phyloP scores from a whole-genome alignment of 1,140 invertebrate species.

The Ceratina calcarata region DNA sequence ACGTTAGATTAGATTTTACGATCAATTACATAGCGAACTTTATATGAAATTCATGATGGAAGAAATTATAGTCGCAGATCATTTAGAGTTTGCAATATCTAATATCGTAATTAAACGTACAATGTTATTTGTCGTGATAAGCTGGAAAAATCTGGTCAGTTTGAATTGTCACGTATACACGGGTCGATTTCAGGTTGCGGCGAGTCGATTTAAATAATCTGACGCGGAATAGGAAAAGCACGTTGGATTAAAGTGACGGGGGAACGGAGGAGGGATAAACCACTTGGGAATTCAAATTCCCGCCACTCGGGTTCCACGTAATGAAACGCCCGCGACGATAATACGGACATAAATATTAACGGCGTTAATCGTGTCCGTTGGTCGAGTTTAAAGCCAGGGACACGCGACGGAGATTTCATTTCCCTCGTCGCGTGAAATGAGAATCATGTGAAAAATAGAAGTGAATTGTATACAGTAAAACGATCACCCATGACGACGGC shows the following conservation, averaged over 20 bases:
- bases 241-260: not conserved
- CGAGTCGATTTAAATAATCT: constrained; percentile 15
- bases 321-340: not conserved
- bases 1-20: no score
- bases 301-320: not conserved
- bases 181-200: not conserved
- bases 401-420: not conserved
- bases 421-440: not conserved
- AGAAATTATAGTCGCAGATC: no score
- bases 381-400: not conserved
- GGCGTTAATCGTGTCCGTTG: not conserved
- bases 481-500: no score
- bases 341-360: constrained; percentile 34
- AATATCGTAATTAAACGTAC: no score
- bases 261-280: not conserved
- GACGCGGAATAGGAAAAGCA: not conserved
- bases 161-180: not conserved
- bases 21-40: no score
- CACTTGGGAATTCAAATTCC: constrained; percentile 26
- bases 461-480: no score
- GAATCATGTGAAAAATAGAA: no score
- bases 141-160: not conserved
- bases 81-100: no score
- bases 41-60: no score
- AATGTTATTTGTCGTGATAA: no score